Percentiles rank a stretch among this genome's conserved stretches.
Evolutionary conservation across 2,888 invertebrate genomes (phyloP).

Genomic region (Epinotia ramella): DNA sequence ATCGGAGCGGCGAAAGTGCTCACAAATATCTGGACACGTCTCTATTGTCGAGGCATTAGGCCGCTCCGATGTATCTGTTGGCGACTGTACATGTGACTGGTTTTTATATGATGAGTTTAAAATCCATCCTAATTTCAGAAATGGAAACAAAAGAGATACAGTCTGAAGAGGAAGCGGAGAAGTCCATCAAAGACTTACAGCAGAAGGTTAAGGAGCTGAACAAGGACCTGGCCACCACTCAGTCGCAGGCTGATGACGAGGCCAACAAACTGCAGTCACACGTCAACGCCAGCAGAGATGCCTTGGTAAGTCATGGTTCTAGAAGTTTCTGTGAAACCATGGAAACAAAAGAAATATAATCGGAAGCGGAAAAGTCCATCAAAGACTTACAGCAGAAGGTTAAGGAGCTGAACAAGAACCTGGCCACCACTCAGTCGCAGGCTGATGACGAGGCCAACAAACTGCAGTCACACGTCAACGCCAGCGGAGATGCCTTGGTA

Average conservation of each 20-base stretch:
- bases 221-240: conserved; percentile 66
- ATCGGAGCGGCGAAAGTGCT: too few relatives aligned
- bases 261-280: conserved; percentile 71
- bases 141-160: conserved; percentile 65
- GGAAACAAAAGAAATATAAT: conserved; percentile 63
- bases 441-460: conserved; percentile 74
- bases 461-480: conserved; percentile 70
- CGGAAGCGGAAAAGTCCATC: conserved; percentile 68
- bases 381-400: conserved; percentile 66
- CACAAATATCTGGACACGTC: too few relatives aligned
- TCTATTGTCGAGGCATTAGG: too few relatives aligned
- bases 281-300: conserved; percentile 72
- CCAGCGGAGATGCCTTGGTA: conserved; percentile 72
- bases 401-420: conserved; percentile 63
- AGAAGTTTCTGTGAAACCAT: conserved; percentile 48
- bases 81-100: too few relatives aligned
- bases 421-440: conserved; percentile 64
- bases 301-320: conserved; percentile 60
- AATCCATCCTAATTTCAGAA: conserved; percentile 3
- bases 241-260: conserved; percentile 68
- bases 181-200: conserved; percentile 61
- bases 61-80: too few relatives aligned
- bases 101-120: conserved; percentile 11
- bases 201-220: conserved; percentile 68
- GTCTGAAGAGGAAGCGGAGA: conserved; percentile 67